Evolutionary conservation across 2,888 invertebrate genomes (phyloP), one percentile per base, ranked within the genome.

Genomic region (Amphipyra berbera): DNA sequence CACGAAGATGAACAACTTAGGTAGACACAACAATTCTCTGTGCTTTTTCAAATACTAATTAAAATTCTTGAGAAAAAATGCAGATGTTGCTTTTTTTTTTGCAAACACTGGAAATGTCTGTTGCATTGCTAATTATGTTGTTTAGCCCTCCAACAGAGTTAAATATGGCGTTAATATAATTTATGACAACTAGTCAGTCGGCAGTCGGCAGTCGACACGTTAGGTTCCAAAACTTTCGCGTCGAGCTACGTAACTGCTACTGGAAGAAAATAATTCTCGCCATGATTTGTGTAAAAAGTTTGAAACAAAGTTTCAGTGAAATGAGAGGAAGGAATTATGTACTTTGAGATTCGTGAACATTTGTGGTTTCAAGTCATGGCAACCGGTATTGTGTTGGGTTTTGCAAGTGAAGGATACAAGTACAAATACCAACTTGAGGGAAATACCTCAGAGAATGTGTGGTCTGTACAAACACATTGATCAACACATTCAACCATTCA

Each of bases 51-150:
- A 61, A 68, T 15, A 53, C 59, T 66, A 75, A 76, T 78, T 75
- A 75, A 78, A 61, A 75, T 75, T 68, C 68, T 21, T 54, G 42
- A 37, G 6, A 58, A 57, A 48, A 50, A 75, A 70, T 44, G 46
- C 50, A 33, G 47, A 66, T 48, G 33, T 35, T 55, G 42, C 15
- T 48, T 65, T 61, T 59, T 65, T 66, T 58, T 73, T 57, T 55
- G 12, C 44, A 41, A 54, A 61, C 61, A 46, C 50, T 57, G 59
- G 12, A 44, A 54, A 76, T 58, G 54, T 54, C 50, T 55, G 61
- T 61, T 71, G 59, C 61, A 62, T 59, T 41, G 66, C 56, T 76
- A 64, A 70, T 64, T 75, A 73, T 46, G 53, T 59, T 57, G 56
- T 73, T 61, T 53, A 55, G 41, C 35, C 50, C 15, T 50, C 38